A percentile compares a stretch with the other conserved stretches of the same genome.
These are phyloP conservation scores for Pipistrellus kuhlii DNA, from an alignment of 2,797 vertebrate species.

Conservation along the genomic window DNA sequence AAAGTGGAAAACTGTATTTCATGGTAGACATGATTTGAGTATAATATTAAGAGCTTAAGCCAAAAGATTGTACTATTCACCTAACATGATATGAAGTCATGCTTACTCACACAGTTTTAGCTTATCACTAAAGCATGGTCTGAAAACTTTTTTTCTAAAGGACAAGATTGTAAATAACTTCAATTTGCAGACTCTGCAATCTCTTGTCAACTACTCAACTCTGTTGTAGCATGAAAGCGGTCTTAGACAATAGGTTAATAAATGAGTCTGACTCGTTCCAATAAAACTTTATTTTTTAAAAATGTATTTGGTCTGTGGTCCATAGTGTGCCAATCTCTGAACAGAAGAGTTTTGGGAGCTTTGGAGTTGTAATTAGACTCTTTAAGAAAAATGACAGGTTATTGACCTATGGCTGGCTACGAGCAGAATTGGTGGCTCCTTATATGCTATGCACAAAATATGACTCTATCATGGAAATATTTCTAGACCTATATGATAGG, in stretches of 20 bases:
- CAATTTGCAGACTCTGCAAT: background rate
- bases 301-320: background rate
- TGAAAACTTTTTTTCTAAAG: background rate
- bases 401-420: background rate
- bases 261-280: background rate
- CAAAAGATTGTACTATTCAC: background rate
- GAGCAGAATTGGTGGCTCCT: background rate
- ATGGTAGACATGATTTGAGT: background rate
- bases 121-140: background rate
- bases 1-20: background rate
- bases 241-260: background rate
- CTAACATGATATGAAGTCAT: background rate
- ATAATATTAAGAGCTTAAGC: slow-evolving; percentile 36
- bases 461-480: background rate
- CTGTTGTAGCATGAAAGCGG: background rate
- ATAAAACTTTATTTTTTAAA: slow-evolving; percentile 43
- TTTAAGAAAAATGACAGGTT: background rate
- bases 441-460: background rate
- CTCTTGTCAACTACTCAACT: background rate
- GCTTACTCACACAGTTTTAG: background rate
- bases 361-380: background rate
- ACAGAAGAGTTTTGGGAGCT: background rate
- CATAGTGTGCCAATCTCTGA: background rate
- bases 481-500: background rate
- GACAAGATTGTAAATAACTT: background rate